Evolutionary conservation across 2,113 vertebrate genomes (phyloP), one percentile per base, ranked within the genome.

Genomic region (Motacilla alba): DNA sequence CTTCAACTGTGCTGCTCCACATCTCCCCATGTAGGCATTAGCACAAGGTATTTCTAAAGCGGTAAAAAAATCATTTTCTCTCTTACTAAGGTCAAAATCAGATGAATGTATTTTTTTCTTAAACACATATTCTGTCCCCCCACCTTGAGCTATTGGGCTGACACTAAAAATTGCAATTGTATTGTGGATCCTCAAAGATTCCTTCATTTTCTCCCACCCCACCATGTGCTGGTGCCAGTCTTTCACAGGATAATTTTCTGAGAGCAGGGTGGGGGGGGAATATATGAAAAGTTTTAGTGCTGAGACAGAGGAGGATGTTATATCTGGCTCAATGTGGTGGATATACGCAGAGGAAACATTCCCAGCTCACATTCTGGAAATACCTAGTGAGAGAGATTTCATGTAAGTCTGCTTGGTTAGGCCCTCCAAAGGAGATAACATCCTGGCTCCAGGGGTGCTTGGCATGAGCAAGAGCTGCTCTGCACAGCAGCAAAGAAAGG

Each of bases 1-100:
- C 69, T 93, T 96, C 94, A 92, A 50, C 91, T 94, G 88, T 2
- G 1, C 81, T 81, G 30, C 81, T 96, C 70, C 64, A 58, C 35
- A 63, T 94, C 27, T 92, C 63, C 44, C 47, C 35, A 37, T 66
- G 75, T 59, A 93, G 92, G 77, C 46, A 89, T 92, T 92, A 95
- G 31, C 60, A 87, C 44, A 77, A 95, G n/a, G 30, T 80, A 59
- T 89, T 94, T 95, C 66, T 93, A 24, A 82, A 93, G 75, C 44
- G 41, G 17, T 28, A 43, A 83, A 94, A 93, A 87, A 9, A 4
- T 14, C 13, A 37, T 92, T 94, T 91, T 80, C 24, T 91, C 86
- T 83, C 55, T 94, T 67, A 31, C 43, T 75, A 43, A 76, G 27
- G 22, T 94, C 75, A 86, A 75, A 96, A 90, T 13, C 26, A 52